Evolutionary conservation across 2,888 invertebrate species (phyloP).

Genomic region (Eremobia ochroleuca): DNA sequence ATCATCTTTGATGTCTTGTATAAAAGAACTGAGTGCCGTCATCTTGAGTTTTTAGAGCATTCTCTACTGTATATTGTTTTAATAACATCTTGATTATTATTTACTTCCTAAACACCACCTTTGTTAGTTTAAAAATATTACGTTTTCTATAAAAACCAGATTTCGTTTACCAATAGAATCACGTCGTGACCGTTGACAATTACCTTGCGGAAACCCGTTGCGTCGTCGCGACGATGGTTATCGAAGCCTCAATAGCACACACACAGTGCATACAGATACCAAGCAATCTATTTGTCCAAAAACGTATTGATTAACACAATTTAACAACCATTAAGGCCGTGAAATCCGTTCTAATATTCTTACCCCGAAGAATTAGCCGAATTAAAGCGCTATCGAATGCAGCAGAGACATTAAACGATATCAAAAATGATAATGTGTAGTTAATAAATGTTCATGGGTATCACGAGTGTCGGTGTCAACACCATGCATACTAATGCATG

Average conservation of each 20-base stretch:
- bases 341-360: constrained; percentile 42
- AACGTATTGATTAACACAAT: constrained; percentile 41
- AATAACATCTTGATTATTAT: neutral
- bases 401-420: constrained; percentile 12
- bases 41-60: neutral
- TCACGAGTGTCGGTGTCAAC: constrained; percentile 57
- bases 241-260: constrained; percentile 38
- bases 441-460: constrained; percentile 44
- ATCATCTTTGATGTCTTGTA: neutral
- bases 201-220: constrained; percentile 48
- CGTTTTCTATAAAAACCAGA: constrained; percentile 1
- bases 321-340: constrained; percentile 50
- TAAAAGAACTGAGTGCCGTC: neutral
- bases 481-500: constrained; percentile 70
- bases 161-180: constrained; percentile 32
- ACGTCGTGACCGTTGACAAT: constrained; percentile 49
- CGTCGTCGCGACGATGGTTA: constrained; percentile 23
- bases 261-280: constrained; percentile 45
- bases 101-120: neutral
- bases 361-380: neutral
- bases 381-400: constrained; percentile 7
- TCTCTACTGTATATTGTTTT: neutral
- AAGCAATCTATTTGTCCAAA: constrained; percentile 29
- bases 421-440: constrained; percentile 34
- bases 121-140: neutral